phyloP scores from a whole-genome alignment of 2,888 invertebrate genomes.

The Aphrophora alni region DNA sequence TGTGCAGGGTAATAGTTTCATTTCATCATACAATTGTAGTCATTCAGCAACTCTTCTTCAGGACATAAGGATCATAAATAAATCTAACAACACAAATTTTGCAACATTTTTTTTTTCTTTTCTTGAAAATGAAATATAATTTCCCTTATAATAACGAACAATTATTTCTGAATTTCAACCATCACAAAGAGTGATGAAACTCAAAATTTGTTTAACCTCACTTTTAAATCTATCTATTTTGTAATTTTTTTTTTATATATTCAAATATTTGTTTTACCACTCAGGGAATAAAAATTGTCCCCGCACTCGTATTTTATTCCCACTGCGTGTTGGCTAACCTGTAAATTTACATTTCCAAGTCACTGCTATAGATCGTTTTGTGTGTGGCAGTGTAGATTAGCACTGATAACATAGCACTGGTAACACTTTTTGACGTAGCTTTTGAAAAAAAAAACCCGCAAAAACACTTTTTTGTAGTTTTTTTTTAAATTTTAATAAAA shows the following conservation, averaged over 20 bases:
- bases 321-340: neutral
- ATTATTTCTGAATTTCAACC: neutral
- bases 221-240: neutral
- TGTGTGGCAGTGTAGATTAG: neutral
- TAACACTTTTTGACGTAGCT: too few relatives aligned
- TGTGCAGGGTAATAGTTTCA: too few relatives aligned
- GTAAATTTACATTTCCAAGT: neutral
- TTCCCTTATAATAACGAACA: neutral
- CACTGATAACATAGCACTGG: neutral
- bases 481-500: neutral
- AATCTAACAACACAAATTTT: neutral
- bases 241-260: neutral
- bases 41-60: too few relatives aligned
- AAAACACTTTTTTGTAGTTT: neutral
- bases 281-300: neutral
- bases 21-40: too few relatives aligned
- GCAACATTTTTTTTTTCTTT: neutral
- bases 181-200: neutral
- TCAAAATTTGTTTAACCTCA: neutral
- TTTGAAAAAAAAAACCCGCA: neutral
- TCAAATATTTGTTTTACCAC: neutral
- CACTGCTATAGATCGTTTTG: neutral
- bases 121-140: constrained; percentile 1
- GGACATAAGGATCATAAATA: too few relatives aligned
- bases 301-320: neutral